Base-by-base conservation (phyloP, 2,888 invertebrate species). In the Slavum lentiscoides region DNA sequence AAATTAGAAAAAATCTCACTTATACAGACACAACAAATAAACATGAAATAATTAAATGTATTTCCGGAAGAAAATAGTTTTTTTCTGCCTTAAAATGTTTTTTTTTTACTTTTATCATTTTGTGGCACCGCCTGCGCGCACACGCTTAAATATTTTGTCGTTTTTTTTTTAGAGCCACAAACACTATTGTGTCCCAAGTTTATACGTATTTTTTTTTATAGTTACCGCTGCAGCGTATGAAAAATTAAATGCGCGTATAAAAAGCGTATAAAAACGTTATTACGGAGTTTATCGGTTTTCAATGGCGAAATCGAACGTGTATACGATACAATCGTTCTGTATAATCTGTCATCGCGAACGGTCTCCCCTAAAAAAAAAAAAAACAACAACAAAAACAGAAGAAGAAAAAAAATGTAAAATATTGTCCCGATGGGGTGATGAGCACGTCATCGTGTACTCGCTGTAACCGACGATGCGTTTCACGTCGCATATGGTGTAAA, bases 401-500 rank as follows among this genome's bases (percentile, higher is more conserved):
- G 39, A n/a, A 5, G n/a, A 13, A 37, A 69, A 70, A 37, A 72
- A 17, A 15, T 9, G 1, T 43, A 39, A 58, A 75, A 75, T 67
- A 58, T 75, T 19, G 39, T 39, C 43, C 19, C 7, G 21, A 19
- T 23, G 43, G 58, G 58, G 74, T 17, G 64, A 9, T 4, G 13
- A 19, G 43, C 21, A 15, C 62, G 74, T 64, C 43, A 13, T 2
- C 55, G 53, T n/a, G 17, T 68, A 23, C 21, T 49, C 8, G 7
- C 39, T 0, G 21, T 59, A 8, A 61, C 53, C 43, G 43, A 61
- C 43, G 73, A 73, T 49, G 61, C 73, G 49, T 61, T 72, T 73
- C 23, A 6, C 43, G 75, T 67, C 49, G 49, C 75, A 75, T 75
- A 75, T 67, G 75, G 75, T n/a, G 67, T 5, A 67, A 75, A 43